Evolutionary conservation across 2,797 vertebrate species (phyloP).

Genomic region (Adelosebastes latens): DNA sequence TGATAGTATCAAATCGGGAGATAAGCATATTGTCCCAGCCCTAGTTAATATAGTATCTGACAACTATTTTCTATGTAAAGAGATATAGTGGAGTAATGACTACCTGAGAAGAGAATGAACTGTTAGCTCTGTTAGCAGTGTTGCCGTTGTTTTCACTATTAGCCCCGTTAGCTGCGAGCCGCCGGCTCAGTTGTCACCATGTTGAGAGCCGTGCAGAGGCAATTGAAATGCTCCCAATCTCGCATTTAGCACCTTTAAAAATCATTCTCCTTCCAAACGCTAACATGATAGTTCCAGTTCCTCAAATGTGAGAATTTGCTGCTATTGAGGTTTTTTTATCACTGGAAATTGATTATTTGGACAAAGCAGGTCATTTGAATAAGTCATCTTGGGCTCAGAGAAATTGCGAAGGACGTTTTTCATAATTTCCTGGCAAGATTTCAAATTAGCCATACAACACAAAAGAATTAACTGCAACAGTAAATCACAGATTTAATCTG

Average conservation of each 20-base stretch:
- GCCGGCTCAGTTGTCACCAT: too few relatives aligned
- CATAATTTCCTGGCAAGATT: not conserved
- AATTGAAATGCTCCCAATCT: too few relatives aligned
- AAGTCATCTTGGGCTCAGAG: not conserved
- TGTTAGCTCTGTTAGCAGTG: too few relatives aligned
- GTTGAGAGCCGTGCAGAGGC: too few relatives aligned
- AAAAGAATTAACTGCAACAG: slow-evolving; percentile 1
- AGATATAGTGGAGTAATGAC: too few relatives aligned
- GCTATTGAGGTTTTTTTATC: not conserved
- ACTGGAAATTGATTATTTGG: not conserved
- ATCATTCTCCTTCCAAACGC: not conserved
- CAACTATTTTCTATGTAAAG: too few relatives aligned
- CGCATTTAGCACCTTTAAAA: not conserved
- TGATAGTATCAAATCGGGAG: too few relatives aligned
- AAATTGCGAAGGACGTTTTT: not conserved
- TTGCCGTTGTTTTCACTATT: too few relatives aligned
- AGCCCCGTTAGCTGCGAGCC: too few relatives aligned
- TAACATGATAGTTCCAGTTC: not conserved
- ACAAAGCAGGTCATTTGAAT: not conserved
- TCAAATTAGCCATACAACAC: slow-evolving; percentile 13
- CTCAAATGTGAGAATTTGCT: not conserved
- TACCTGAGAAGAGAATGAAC: too few relatives aligned
- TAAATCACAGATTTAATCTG: slow-evolving; percentile 54
- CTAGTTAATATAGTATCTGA: too few relatives aligned
- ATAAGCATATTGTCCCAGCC: too few relatives aligned